phyloP scores from a whole-genome alignment of 2,113 vertebrate genomes.

The Dipodomys merriami region DNA sequence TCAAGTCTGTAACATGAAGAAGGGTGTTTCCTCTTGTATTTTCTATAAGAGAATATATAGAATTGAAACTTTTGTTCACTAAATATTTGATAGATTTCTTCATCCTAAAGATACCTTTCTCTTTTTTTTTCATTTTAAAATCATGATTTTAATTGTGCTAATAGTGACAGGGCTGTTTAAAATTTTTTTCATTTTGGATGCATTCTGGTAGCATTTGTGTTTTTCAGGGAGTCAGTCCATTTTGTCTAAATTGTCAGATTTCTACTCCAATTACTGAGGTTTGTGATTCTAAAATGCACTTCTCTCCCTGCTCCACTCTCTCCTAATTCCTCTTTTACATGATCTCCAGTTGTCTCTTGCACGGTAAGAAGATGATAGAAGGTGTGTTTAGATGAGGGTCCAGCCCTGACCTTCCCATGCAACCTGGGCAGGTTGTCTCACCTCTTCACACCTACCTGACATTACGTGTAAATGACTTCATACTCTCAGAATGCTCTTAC shows the following conservation, averaged over 20 bases:
- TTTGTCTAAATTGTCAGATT: background rate
- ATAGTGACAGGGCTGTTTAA: background rate
- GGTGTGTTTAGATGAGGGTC: background rate
- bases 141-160: background rate
- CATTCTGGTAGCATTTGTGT: background rate
- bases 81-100: background rate
- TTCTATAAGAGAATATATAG: background rate
- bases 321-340: background rate
- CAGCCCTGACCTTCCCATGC: background rate
- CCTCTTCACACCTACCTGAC: background rate
- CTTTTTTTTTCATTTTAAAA: background rate
- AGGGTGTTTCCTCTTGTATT: background rate
- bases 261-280: too few species aligned
- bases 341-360: background rate
- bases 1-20: background rate
- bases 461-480: background rate
- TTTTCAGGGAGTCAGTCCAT: background rate
- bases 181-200: background rate
- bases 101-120: background rate
- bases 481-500: background rate
- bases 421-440: background rate
- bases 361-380: background rate
- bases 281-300: background rate
- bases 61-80: background rate
- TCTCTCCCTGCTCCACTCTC: background rate